Percentiles rank a stretch among this genome's conserved stretches.
Evolutionary conservation across 1,140 invertebrate species (phyloP).

Genomic region (Rhagoletis zephyria): DNA sequence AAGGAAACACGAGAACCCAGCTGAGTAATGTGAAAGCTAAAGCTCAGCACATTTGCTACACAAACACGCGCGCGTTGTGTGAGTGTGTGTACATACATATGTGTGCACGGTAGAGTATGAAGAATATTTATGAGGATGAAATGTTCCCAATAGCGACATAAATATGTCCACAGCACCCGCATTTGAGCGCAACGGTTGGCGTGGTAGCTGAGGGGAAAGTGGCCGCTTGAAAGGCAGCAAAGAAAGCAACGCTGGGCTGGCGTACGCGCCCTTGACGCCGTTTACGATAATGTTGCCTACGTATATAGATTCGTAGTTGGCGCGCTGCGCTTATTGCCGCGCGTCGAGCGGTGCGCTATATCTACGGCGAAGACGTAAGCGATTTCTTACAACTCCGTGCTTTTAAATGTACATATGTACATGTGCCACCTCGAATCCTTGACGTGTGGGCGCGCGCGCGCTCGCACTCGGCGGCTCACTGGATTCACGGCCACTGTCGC

Average conservation of each 20-base stretch:
- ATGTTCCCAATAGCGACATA: constrained; percentile 73
- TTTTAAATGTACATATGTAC: no score
- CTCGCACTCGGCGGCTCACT: background rate
- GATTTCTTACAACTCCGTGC: no score
- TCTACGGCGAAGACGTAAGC: no score
- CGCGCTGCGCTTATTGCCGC: background rate
- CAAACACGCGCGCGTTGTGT: background rate
- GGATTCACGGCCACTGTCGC: constrained; percentile 37
- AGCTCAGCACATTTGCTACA: constrained; percentile 55
- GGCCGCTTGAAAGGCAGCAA: background rate
- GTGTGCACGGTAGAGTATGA: constrained; percentile 59
- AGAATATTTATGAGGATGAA: constrained; percentile 73
- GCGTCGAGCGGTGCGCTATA: no score
- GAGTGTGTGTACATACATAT: background rate
- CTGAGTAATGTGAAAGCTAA: constrained; percentile 55
- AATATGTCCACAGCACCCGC: constrained; percentile 69
- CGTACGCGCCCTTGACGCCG: background rate
- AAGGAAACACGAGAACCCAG: constrained; percentile 19
- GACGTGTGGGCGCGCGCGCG: background rate
- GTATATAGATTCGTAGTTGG: background rate
- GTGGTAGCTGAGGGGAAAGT: no score
- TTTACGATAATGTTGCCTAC: background rate
- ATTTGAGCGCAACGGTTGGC: background rate
- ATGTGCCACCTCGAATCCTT: no score
- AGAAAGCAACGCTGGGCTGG: background rate